phyloP scores from a whole-genome alignment of 2,797 vertebrate species.

The Smutsia temminckii region DNA sequence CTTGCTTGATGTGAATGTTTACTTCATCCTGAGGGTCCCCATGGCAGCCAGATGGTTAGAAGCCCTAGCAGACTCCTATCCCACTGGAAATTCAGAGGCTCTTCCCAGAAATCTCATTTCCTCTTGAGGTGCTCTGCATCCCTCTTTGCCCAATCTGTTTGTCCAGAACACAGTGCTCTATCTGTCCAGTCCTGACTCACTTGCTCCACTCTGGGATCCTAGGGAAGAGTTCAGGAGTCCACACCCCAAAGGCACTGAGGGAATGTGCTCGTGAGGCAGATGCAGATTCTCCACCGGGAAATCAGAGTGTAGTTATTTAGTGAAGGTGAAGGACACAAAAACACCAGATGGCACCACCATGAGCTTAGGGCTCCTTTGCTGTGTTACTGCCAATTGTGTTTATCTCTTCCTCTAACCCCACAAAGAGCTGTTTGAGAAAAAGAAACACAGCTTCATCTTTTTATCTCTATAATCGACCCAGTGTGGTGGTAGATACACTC shows the following conservation, averaged over 20 bases:
- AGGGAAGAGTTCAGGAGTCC: neutral
- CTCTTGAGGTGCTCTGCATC: neutral
- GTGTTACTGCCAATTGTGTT: neutral
- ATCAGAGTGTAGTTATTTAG: neutral
- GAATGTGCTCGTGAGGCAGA: neutral
- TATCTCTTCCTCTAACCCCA: neutral
- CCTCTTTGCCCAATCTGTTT: neutral
- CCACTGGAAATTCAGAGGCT: neutral
- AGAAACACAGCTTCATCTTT: neutral
- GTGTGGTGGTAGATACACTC: neutral
- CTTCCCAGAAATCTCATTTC: neutral
- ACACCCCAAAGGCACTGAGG: neutral
- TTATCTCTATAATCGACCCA: neutral
- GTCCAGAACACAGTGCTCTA: neutral
- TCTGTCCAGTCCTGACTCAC: neutral
- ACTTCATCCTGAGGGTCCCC: neutral
- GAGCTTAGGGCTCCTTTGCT: neutral
- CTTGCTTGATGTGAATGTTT: neutral
- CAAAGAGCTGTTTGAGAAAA: neutral
- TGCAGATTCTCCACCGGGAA: neutral
- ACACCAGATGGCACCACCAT: neutral
- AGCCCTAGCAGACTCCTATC: neutral
- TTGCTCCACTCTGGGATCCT: neutral
- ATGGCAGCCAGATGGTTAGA: neutral
- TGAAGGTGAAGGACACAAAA: neutral